These are phyloP conservation scores for Cynaeus angustus DNA, from an alignment of 2,888 invertebrate species.

Conservation along the genomic window DNA sequence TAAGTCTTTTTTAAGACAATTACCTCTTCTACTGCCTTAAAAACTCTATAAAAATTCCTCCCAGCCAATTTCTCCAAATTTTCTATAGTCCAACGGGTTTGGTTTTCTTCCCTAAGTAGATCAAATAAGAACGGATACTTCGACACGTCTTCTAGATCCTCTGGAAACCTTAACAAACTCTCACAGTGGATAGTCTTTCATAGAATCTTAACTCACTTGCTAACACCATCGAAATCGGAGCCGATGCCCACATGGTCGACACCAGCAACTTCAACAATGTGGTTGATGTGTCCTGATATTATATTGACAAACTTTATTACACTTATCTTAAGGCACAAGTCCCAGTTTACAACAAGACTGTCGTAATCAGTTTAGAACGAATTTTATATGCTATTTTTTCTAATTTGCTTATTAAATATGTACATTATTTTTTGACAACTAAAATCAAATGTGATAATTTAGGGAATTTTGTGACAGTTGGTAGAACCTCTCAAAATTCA, in stretches of 20 bases:
- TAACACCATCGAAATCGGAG: constrained; percentile 73
- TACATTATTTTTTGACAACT: too few species aligned
- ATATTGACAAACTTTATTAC: too few species aligned
- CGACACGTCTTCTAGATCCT: constrained; percentile 82
- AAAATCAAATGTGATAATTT: too few species aligned
- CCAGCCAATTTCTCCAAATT: constrained; percentile 73
- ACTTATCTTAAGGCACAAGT: too few species aligned
- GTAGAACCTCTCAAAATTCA: too few species aligned
- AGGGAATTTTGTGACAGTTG: too few species aligned
- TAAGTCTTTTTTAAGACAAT: background rate
- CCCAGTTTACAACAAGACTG: too few species aligned
- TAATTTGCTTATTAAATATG: too few species aligned
- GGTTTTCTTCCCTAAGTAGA: constrained; percentile 54
- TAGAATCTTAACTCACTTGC: background rate
- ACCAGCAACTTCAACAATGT: constrained; percentile 72
- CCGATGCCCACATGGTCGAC: constrained; percentile 74
- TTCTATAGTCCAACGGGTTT: constrained; percentile 67
- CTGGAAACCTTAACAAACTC: constrained; percentile 74
- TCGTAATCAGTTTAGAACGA: too few species aligned
- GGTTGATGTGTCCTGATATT: constrained; percentile 73
- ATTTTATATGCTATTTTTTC: too few species aligned
- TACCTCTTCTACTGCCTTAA: constrained; percentile 67
- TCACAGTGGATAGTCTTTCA: too few species aligned
- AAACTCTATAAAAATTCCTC: constrained; percentile 72
- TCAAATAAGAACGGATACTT: constrained; percentile 80